These are phyloP conservation scores for Piaya cayana DNA, from an alignment of 2,113 vertebrate genomes.

Conservation along the genomic window DNA sequence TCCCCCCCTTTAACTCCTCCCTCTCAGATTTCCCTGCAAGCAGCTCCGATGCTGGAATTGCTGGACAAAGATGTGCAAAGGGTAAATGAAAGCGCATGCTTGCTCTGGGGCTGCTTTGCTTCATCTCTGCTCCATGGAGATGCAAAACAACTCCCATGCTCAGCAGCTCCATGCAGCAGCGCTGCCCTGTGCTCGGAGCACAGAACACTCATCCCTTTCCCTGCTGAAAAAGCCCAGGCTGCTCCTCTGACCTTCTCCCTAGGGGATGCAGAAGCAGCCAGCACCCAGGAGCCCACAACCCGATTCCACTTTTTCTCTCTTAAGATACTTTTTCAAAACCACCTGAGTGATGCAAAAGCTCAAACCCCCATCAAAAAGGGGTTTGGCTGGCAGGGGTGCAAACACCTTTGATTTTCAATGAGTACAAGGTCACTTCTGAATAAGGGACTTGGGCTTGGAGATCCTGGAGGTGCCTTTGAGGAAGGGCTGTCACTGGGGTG, in stretches of 20 bases:
- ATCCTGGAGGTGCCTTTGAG: neutral
- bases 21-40: neutral
- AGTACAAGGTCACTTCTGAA: neutral
- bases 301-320: neutral
- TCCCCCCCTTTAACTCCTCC: constrained; percentile 62
- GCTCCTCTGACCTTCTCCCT: neutral
- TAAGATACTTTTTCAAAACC: neutral
- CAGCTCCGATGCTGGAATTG: neutral
- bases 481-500: neutral
- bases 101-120: neutral
- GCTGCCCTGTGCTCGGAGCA: neutral
- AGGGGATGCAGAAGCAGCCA: accelerated
- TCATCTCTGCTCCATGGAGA: neutral
- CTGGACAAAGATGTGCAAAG: neutral
- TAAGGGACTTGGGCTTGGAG: neutral
- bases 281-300: neutral
- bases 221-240: neutral
- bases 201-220: accelerated
- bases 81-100: neutral
- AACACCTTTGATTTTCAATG: accelerated
- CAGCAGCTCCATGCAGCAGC: neutral
- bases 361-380: accelerated
- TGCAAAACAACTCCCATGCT: neutral
- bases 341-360: neutral
- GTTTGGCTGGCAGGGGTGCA: neutral